These are phyloP conservation scores for Lithophane semibrunnea DNA, from an alignment of 2,888 invertebrate genomes.

Conservation along the genomic window DNA sequence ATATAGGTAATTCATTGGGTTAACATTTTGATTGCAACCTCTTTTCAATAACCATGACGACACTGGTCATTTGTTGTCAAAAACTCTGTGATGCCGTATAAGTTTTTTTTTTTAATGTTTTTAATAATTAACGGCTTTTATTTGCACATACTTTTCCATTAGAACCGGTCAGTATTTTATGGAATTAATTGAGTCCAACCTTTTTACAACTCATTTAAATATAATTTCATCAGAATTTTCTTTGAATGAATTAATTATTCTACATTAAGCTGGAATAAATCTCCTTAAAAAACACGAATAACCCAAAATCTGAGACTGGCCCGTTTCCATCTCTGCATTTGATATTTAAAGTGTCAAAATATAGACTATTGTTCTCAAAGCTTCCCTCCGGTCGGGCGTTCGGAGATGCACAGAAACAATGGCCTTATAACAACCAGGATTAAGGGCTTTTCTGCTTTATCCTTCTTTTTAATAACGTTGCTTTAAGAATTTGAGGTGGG, in stretches of 20 bases:
- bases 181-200: too few species aligned
- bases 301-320: constrained; percentile 13
- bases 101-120: too few species aligned
- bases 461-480: constrained; percentile 39
- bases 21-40: too few species aligned
- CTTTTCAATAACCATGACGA: too few species aligned
- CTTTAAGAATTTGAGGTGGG: constrained; percentile 21
- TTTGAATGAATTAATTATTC: not conserved
- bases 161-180: too few species aligned
- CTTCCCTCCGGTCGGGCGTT: constrained; percentile 10
- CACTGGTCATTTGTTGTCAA: too few species aligned
- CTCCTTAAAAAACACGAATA: constrained; percentile 14
- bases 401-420: constrained; percentile 52
- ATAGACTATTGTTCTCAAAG: constrained; percentile 49
- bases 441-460: constrained; percentile 33
- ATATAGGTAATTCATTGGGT: too few species aligned
- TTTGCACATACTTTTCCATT: too few species aligned
- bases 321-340: constrained; percentile 37
- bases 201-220: too few species aligned
- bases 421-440: constrained; percentile 42
- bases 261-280: constrained; percentile 11
- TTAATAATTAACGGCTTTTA: too few species aligned
- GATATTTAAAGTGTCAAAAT: constrained; percentile 61
- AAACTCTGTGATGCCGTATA: too few species aligned
- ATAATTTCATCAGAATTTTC: not conserved